Evolutionary conservation across 2,113 vertebrate genomes (phyloP), one percentile per base, ranked within the genome.

Genomic region (Pelobates fuscus): DNA sequence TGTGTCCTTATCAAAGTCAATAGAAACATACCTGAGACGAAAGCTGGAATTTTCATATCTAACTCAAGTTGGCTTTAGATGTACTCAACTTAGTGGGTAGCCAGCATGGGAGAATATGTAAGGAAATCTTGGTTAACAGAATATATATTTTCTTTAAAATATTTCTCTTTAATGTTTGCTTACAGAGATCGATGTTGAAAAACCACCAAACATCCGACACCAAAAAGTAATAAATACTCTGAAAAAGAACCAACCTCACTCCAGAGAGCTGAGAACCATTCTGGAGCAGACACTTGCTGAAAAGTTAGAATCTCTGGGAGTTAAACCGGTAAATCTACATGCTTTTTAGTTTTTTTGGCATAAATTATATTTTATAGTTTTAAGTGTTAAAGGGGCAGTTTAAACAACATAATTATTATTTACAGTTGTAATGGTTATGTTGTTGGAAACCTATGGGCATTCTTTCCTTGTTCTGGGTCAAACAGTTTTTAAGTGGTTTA

Each of bases 281-380:
- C 81, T 97, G 69, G 94, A 97, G 75, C 88, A 94, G 81, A 81
- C 82, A 14, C 75, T 97, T 25, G 54, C 83, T 1, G 90, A 90
- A 23, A 95, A 89, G 79, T 84, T 99, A 78, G 91, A 94, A 83
- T 85, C 73, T 60, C 81, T 97, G 18, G 95, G 94, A 70, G 85
- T 98, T 81, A 87, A 90, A 73, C 67, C 89, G 52, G 95, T 97
- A 89, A 79, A 93, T 82, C 4, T 58, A 8, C 23, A 8, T 8
- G 37, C 37, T n/a, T n/a, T n/a, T n/a, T 8, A 58, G 8, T 14
- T 23, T 8, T 20, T 58, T 25, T n/a, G n/a, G n/a, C n/a, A n/a
- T 10, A 58, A 5, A 58, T 25, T 58, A 21, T 5, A 11, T 58
- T 18, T 58, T 2, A 58, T 25, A 24, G 14, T n/a, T n/a, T n/a